These are phyloP conservation scores for Nudaria mundana DNA, from an alignment of 2,888 invertebrate genomes.

Conservation along the genomic window DNA sequence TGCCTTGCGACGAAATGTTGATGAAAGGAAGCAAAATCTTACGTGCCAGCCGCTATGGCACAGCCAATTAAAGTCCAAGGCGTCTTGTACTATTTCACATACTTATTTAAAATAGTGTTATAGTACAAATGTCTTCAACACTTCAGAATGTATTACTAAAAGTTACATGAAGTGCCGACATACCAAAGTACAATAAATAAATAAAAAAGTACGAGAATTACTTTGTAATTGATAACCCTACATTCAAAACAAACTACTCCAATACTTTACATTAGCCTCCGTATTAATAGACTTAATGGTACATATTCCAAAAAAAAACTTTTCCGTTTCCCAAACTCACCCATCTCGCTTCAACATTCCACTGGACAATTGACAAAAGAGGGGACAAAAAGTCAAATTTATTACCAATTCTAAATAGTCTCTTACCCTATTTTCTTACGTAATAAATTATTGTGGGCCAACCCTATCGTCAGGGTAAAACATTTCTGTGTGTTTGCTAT, in stretches of 20 bases:
- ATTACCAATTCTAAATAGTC: constrained; percentile 17
- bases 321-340: not conserved
- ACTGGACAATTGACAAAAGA: constrained; percentile 7
- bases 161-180: too few relatives aligned
- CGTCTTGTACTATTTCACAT: too few relatives aligned
- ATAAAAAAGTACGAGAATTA: too few relatives aligned
- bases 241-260: not conserved
- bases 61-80: too few relatives aligned
- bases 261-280: not conserved
- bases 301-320: constrained; percentile 1
- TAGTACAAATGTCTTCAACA: too few relatives aligned
- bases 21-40: too few relatives aligned
- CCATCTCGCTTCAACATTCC: constrained; percentile 2
- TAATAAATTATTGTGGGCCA: constrained; percentile 11
- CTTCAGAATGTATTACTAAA: too few relatives aligned
- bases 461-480: constrained; percentile 19
- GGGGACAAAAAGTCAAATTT: constrained; percentile 20
- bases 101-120: too few relatives aligned
- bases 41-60: too few relatives aligned
- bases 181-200: too few relatives aligned
- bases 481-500: constrained; percentile 14
- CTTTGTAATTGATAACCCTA: not conserved
- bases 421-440: constrained; percentile 8
- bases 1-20: too few relatives aligned
- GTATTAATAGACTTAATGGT: not conserved